phyloP scores from a whole-genome alignment of 1,140 invertebrate species.

The Aphis gossypii region DNA sequence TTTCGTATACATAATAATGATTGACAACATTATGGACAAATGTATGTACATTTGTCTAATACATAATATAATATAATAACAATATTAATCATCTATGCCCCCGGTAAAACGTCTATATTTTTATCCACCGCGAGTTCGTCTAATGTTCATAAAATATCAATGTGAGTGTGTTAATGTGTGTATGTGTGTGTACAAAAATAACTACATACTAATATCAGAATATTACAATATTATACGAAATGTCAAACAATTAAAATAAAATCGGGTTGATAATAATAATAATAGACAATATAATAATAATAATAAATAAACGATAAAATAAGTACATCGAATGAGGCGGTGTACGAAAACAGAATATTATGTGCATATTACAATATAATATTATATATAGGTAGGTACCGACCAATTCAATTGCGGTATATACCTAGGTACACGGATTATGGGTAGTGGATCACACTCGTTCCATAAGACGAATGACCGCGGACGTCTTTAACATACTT shows the following conservation, averaged over 20 bases:
- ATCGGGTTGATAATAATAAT: neutral
- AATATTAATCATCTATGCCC: neutral
- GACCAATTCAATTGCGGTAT: neutral
- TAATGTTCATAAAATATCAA: neutral
- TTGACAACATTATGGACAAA: neutral
- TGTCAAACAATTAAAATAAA: neutral
- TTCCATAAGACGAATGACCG: neutral
- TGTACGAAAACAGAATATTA: neutral
- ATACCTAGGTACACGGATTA: neutral
- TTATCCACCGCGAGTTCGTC: neutral
- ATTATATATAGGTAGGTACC: neutral
- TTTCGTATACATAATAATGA: slow-evolving; percentile 2
- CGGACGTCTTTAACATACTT: neutral
- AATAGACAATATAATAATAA: neutral
- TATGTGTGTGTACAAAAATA: neutral
- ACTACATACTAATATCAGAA: neutral
- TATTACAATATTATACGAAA: neutral
- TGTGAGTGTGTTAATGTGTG: too few relatives aligned
- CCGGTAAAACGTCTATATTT: neutral
- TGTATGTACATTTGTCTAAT: neutral
- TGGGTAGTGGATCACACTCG: neutral
- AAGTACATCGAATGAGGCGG: slow-evolving; percentile 4
- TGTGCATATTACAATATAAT: neutral
- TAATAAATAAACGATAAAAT: neutral
- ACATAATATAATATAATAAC: neutral